Conservation (phyloP, 2,113 vertebrate species). For the Pollimyrus isidori region DNA sequence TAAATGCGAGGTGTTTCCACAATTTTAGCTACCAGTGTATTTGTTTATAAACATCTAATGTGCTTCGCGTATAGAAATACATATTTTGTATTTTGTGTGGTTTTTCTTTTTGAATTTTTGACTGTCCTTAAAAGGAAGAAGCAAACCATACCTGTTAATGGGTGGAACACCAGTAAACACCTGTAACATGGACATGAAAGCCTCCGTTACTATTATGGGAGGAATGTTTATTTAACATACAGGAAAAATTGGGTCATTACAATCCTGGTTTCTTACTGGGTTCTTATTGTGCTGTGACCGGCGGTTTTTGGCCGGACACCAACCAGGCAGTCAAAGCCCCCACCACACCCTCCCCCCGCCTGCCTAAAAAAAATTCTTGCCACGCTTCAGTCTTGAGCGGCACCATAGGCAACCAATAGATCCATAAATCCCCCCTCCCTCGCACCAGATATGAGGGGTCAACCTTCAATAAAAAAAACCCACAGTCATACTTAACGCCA, state of each 20-base stretch:
- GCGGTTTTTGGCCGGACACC: background rate
- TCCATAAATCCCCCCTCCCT: slow-evolving; percentile 17
- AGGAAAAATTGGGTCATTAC: background rate
- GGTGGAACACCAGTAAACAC: background rate
- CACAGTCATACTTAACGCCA: slow-evolving; percentile 1
- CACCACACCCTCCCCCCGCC: background rate
- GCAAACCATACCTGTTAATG: background rate
- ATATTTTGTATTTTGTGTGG: background rate
- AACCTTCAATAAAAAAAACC: background rate
- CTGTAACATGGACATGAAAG: background rate
- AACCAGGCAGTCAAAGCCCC: too few species aligned
- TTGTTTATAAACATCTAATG: background rate
- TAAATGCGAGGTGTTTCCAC: background rate
- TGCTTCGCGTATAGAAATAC: background rate
- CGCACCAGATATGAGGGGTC: slow-evolving; percentile 18
- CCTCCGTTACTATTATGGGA: background rate
- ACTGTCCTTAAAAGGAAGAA: background rate
- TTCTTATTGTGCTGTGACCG: background rate
- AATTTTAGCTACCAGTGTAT: background rate
- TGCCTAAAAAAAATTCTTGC: background rate
- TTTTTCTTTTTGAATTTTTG: background rate
- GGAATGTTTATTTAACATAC: background rate
- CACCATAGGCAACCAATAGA: slow-evolving; percentile 8
- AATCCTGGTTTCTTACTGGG: background rate
- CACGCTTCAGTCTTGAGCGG: slow-evolving; percentile 11